Conservation (phyloP, 2,113 vertebrate species). For the Periophthalmus modestus region DNA sequence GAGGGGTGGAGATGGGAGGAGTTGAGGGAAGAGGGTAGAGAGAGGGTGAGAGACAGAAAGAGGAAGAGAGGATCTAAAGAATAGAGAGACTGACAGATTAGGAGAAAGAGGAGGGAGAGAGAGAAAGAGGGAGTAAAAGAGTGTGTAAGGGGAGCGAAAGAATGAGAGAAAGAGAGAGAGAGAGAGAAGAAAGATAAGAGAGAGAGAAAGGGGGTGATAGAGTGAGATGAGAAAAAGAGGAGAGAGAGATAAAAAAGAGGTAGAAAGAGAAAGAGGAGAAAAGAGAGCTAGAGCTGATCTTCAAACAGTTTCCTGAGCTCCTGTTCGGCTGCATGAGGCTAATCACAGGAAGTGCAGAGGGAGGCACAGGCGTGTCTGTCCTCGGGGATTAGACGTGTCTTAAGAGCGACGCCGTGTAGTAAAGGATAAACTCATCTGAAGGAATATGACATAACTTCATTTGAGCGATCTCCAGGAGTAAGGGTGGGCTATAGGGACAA, state of each 20-base stretch:
- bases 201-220: not conserved
- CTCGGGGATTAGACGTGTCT: not conserved
- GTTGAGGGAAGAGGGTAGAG: not conserved
- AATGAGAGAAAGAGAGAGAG: no score
- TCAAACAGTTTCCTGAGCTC: constrained; percentile 66
- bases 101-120: no score
- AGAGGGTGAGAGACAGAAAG: not conserved
- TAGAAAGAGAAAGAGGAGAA: constrained; percentile 7
- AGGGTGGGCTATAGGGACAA: no score
- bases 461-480: no score
- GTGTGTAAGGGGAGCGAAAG: no score
- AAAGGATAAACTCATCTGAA: no score
- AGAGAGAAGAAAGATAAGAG: not conserved
- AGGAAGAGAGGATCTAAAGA: constrained; percentile 7
- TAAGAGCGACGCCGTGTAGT: not conserved
- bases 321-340: constrained; percentile 57
- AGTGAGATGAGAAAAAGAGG: not conserved
- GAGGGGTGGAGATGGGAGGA: constrained; percentile 7
- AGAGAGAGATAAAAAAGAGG: not conserved
- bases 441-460: no score
- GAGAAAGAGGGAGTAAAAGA: not conserved
- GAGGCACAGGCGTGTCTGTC: constrained; percentile 61
- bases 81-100: not conserved
- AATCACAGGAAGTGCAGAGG: constrained; percentile 70
- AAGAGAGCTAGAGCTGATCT: constrained; percentile 15